Conservation (phyloP, 35 echinoderm and acorn worm species). For the Acanthaster planci region DNA sequence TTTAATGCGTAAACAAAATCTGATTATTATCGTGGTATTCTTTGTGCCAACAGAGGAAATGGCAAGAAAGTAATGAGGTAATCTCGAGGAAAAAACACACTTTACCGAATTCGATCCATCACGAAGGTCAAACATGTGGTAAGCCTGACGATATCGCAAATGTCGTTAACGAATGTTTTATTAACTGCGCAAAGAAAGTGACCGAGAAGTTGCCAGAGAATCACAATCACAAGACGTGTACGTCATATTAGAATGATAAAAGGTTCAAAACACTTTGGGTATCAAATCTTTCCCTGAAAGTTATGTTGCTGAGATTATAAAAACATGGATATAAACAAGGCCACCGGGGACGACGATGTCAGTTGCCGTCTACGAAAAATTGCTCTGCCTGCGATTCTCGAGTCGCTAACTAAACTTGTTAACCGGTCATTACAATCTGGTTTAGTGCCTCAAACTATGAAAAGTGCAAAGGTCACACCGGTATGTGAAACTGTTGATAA, state of each 20-base stretch:
- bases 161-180: not conserved
- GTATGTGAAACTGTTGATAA: slow-evolving; percentile 2
- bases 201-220: not conserved
- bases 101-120: not conserved
- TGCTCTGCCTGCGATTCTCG: too few relatives aligned
- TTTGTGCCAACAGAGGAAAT: not conserved
- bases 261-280: not conserved
- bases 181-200: not conserved
- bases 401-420: not conserved
- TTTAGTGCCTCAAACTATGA: not conserved
- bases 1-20: not conserved
- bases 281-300: not conserved
- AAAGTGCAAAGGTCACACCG: slow-evolving; percentile 24
- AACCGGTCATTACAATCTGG: not conserved
- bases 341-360: not conserved
- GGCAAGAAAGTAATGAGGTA: not conserved
- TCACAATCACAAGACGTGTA: not conserved
- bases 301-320: not conserved
- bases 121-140: not conserved
- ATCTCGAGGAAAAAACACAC: not conserved
- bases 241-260: not conserved
- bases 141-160: not conserved
- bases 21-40: not conserved
- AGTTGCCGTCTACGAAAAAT: not conserved
- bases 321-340: not conserved